Percentiles rank a stretch among this genome's conserved stretches.
Conservation (phyloP, 2,888 invertebrate genomes). For the Aphrophora alni region DNA sequence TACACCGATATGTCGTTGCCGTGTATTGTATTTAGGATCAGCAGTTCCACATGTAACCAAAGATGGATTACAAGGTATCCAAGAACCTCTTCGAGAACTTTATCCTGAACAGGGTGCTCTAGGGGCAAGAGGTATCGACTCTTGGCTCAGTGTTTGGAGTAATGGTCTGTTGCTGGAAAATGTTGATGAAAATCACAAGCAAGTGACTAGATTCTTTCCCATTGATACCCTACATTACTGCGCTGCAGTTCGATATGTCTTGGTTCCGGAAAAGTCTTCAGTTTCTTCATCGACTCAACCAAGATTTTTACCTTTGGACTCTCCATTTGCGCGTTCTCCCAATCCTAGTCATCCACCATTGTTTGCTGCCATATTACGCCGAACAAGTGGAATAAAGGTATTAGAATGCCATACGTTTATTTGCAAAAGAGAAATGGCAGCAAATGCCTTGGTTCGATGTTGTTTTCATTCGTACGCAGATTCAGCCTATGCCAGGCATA, state of each 20-base stretch:
- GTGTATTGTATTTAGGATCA: constrained; percentile 95
- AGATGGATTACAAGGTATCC: constrained; percentile 96
- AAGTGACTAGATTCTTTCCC: constrained; percentile 94
- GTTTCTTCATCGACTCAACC: constrained; percentile 59
- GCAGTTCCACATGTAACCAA: constrained; percentile 97
- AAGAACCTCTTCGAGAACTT: constrained; percentile 93
- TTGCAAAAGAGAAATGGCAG: constrained; percentile 94
- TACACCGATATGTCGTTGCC: constrained; percentile 95
- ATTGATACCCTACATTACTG: constrained; percentile 95
- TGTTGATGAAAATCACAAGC: constrained; percentile 93
- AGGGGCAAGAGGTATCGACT: constrained; percentile 89
- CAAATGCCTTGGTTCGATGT: constrained; percentile 95
- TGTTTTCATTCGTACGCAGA: constrained; percentile 98
- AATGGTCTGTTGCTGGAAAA: constrained; percentile 95
- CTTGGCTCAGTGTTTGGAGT: constrained; percentile 97
- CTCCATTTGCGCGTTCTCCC: constrained; percentile 92
- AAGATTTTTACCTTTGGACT: constrained; percentile 92
- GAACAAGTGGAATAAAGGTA: constrained; percentile 96
- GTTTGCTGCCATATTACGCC: constrained; percentile 93
- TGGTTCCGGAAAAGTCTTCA: constrained; percentile 72
- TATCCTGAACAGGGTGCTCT: constrained; percentile 95
- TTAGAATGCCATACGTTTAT: constrained; percentile 99
- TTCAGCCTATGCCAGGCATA: constrained; percentile 87
- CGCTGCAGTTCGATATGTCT: constrained; percentile 90
- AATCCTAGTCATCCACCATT: constrained; percentile 94